These are phyloP conservation scores for Ciconia maguari DNA, from an alignment of 2,113 vertebrate genomes.

Conservation along the genomic window DNA sequence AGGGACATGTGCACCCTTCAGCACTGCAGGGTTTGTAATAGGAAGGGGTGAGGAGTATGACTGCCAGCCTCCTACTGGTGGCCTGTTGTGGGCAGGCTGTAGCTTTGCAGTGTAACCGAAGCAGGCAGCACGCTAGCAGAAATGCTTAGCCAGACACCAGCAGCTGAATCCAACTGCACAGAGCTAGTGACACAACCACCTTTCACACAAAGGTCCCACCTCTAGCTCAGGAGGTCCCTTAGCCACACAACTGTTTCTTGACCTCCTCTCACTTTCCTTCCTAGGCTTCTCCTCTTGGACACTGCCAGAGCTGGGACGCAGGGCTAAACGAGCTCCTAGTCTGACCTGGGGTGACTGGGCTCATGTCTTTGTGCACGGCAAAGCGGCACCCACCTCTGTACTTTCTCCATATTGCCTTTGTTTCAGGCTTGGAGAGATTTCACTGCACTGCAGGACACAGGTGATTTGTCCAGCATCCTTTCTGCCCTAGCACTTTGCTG, in stretches of 20 bases:
- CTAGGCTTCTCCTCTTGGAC: background rate
- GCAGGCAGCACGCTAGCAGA: background rate
- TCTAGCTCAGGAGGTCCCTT: background rate
- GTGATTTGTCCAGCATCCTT: background rate
- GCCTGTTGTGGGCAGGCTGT: background rate
- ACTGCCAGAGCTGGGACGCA: background rate
- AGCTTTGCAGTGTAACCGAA: background rate
- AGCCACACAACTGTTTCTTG: background rate
- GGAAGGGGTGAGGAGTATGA: background rate
- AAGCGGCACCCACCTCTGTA: background rate
- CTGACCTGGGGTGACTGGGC: background rate
- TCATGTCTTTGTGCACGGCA: background rate
- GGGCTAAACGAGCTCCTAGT: background rate
- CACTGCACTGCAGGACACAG: background rate
- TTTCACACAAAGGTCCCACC: background rate
- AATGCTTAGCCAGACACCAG: background rate
- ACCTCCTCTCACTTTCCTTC: background rate
- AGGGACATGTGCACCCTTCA: too few relatives aligned
- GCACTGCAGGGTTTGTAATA: background rate
- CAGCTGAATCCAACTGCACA: background rate
- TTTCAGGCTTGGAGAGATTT: background rate
- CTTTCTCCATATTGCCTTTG: background rate
- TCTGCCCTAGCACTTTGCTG: background rate
- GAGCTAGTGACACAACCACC: background rate
- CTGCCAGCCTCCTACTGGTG: rapidly evolving